phyloP scores from a whole-genome alignment of 2,113 vertebrate species.

The Archilochus colubris region DNA sequence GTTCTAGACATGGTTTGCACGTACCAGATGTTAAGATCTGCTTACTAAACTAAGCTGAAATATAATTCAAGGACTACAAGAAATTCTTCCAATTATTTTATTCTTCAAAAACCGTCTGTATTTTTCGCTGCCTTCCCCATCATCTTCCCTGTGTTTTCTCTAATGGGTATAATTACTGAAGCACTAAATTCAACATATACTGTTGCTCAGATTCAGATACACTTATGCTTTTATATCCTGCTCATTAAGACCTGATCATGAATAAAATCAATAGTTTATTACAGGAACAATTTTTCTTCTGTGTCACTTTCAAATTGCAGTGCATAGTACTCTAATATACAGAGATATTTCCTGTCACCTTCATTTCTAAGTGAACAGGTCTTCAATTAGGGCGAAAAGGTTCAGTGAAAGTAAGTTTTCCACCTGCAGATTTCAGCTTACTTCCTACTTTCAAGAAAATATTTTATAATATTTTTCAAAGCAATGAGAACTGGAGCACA shows the following conservation, averaged over 20 bases:
- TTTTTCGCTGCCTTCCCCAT: background rate
- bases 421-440: constrained; percentile 18
- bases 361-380: constrained; percentile 39
- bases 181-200: background rate
- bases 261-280: constrained; percentile 69
- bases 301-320: constrained; percentile 62
- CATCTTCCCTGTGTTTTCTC: background rate
- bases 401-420: constrained; percentile 21
- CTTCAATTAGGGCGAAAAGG: constrained; percentile 15
- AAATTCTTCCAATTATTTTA: background rate
- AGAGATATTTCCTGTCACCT: constrained; percentile 59
- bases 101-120: background rate
- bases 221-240: constrained; percentile 22
- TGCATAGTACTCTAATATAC: background rate
- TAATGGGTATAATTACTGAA: background rate
- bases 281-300: constrained; percentile 63
- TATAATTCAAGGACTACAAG: background rate
- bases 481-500: background rate
- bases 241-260: constrained; percentile 10
- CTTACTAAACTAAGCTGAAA: background rate
- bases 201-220: background rate
- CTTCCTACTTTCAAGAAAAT: constrained; percentile 18
- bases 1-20: background rate
- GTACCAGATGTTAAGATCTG: background rate
- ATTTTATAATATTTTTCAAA: constrained; percentile 6